Conservation (phyloP, 2,888 invertebrate species). For the Exocentrus adspersus region DNA sequence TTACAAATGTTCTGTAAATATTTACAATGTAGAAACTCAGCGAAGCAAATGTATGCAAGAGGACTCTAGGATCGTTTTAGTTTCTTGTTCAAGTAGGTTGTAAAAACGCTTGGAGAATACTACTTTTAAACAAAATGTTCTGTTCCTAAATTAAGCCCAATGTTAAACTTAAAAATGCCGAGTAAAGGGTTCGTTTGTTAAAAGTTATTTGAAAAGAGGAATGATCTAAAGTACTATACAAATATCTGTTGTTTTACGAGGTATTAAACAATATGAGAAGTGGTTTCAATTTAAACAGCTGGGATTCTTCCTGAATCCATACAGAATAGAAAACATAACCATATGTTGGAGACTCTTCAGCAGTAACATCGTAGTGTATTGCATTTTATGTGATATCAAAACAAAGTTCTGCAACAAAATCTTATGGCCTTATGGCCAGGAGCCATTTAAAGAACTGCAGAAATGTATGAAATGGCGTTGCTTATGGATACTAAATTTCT, state of each 20-base stretch:
- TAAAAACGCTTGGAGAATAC: conserved; percentile 7
- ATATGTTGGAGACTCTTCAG: too few relatives aligned
- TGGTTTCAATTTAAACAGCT: too few relatives aligned
- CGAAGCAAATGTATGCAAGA: conserved; percentile 44
- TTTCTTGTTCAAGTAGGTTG: not conserved
- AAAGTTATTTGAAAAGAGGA: too few relatives aligned
- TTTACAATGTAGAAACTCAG: conserved; percentile 43
- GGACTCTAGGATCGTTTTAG: conserved; percentile 9
- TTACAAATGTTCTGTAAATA: conserved; percentile 46
- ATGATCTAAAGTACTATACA: too few relatives aligned
- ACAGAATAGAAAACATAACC: too few relatives aligned
- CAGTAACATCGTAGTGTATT: not conserved
- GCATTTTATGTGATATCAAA: not conserved
- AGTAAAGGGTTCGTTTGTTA: not conserved
- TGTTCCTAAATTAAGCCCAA: not conserved
- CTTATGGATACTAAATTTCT: conserved; percentile 6
- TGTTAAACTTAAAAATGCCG: not conserved
- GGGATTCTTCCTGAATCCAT: too few relatives aligned
- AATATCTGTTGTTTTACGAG: too few relatives aligned
- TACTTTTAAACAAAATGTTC: not conserved
- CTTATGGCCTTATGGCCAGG: not conserved
- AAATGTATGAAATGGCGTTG: not conserved
- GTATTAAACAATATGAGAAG: too few relatives aligned
- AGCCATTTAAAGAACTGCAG: not conserved
- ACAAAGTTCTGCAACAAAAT: not conserved